Base-by-base conservation (phyloP, 1,140 invertebrate genomes). In the Sitodiplosis mosellana region DNA sequence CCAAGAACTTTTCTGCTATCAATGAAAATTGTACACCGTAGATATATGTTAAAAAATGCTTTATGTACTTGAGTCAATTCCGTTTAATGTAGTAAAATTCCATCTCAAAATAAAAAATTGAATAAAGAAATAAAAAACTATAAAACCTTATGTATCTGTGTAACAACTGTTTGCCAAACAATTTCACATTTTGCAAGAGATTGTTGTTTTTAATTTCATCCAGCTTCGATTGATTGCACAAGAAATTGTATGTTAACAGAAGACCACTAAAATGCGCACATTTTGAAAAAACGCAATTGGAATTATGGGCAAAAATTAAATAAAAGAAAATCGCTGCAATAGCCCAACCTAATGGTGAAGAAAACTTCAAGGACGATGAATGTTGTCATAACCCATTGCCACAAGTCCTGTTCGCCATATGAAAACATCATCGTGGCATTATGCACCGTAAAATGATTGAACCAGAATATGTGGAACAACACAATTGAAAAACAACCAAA, bases 331-430 rank as follows among this genome's bases (percentile, higher is more conserved):
- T n/a, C n/a, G 2, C 14, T n/a, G n/a, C n/a, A n/a, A n/a, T 27
- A 20, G 46, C 50, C 45, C 42, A n/a, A 64, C 61, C 61, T 64
- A 15, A 64, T 63, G 10, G 59, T 63, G 34, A 64, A 64, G 48
- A 64, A 64, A 8, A 63, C 57, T 53, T 64, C 62, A 15, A 64
- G 61, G 2, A 64, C 49, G 6, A 64, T 34, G 0, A 61, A 57
- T 14, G 60, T 60, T 2, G 60, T 57, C 1, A 59, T 55, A 1
- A 64, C 52, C 12, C 59, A 63, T 37, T 63, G 62, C 14, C 57
- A 64, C 34, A 53, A 53, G 2, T 49, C 21, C 45, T 55, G 48
- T 44, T 64, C 61, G 2, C 53, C 60, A 47, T 59, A 60, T 4
- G 59, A 56, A 0, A 64, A 50, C 5, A 64, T 49, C 18, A 56